Conservation (phyloP, 2,888 invertebrate genomes). For the Lamproptera curius region DNA sequence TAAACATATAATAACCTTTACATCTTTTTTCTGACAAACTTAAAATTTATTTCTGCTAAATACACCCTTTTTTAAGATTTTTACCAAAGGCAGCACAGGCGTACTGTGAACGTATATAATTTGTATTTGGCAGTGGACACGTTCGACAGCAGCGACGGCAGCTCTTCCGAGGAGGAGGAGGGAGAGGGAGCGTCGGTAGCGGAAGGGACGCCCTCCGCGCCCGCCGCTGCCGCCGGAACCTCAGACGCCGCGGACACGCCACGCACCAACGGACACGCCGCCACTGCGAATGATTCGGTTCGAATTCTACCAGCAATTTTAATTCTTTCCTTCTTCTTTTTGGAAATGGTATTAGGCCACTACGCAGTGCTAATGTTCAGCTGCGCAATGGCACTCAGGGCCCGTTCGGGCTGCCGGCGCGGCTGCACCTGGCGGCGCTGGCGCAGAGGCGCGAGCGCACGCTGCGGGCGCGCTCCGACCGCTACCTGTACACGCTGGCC, state of each 20-base stretch:
- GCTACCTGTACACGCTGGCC: constrained; percentile 79
- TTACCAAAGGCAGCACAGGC: too few species aligned
- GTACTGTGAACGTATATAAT: too few species aligned
- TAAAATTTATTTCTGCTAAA: too few species aligned
- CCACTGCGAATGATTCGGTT: not conserved
- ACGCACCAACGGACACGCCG: constrained; percentile 58
- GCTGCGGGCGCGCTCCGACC: constrained; percentile 71
- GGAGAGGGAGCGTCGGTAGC: constrained; percentile 17
- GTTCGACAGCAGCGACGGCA: constrained; percentile 63
- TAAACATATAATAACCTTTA: too few species aligned
- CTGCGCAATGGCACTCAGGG: too few species aligned
- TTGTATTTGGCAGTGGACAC: constrained; percentile 52
- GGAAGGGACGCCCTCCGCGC: constrained; percentile 21
- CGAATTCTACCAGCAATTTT: too few species aligned
- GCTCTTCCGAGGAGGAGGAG: constrained; percentile 54
- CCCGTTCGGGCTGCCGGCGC: constrained; percentile 64
- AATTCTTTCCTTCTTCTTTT: too few species aligned
- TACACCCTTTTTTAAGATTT: too few species aligned
- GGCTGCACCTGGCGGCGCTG: constrained; percentile 60
- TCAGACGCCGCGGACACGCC: constrained; percentile 19
- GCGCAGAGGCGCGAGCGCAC: constrained; percentile 54
- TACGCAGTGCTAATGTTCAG: too few species aligned
- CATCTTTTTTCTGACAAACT: too few species aligned
- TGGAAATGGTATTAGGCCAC: too few species aligned
- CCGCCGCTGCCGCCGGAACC: constrained; percentile 15